Percentiles rank a stretch among this genome's conserved stretches.
These are phyloP conservation scores for Taxidea taxus DNA, from an alignment of 2,113 vertebrate species.

Conservation along the genomic window DNA sequence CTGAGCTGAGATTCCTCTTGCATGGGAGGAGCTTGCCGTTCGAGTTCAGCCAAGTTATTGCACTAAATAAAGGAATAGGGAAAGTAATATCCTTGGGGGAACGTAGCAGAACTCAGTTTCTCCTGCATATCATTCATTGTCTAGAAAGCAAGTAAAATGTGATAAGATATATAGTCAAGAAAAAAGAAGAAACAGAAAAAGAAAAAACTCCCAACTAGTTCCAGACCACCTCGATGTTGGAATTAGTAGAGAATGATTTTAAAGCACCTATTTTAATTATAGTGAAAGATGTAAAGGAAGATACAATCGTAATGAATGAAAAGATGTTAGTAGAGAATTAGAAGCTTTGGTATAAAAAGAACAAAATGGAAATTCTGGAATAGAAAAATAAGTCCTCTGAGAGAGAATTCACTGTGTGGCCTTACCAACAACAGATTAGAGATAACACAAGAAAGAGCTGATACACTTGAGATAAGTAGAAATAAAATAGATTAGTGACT, in stretches of 20 bases:
- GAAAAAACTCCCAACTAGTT: not conserved
- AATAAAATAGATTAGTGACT: not conserved
- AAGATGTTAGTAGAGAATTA: not conserved
- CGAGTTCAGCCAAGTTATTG: not conserved
- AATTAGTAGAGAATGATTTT: not conserved
- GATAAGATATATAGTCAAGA: not conserved
- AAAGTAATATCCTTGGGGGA: not conserved
- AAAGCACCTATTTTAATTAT: not conserved
- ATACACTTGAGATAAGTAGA: not conserved
- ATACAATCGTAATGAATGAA: not conserved
- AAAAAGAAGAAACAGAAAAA: not conserved
- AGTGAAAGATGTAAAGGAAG: not conserved
- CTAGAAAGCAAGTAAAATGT: conserved; percentile 2
- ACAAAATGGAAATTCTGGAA: not conserved
- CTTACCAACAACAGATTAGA: not conserved
- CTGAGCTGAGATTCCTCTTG: not conserved
- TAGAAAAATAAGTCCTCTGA: not conserved
- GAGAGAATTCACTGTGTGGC: not conserved
- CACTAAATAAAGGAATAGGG: too few relatives aligned
- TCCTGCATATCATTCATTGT: not conserved
- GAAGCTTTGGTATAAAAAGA: not conserved
- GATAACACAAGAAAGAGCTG: not conserved
- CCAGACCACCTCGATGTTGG: not conserved
- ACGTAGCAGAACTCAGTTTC: not conserved
- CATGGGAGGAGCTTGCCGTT: not conserved